Evolutionary conservation across 2,888 invertebrate genomes (phyloP).

Genomic region (Poecilus cupreus): DNA sequence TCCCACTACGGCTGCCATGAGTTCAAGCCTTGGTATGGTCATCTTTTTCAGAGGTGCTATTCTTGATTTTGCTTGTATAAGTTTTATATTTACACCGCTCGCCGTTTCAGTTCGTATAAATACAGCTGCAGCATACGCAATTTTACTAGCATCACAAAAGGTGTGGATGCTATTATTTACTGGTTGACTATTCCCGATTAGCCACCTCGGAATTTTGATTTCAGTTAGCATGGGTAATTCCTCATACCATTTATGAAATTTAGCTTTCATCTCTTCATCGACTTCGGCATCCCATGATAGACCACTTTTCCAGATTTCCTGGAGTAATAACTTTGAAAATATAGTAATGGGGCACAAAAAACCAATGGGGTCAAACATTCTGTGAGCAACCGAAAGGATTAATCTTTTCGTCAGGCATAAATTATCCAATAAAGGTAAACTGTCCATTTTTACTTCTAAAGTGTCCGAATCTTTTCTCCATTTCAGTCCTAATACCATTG

Average conservation of each 20-base stretch:
- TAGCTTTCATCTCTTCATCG: slow-evolving; percentile 57
- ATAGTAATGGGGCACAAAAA: slow-evolving; percentile 61
- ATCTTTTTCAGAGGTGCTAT: slow-evolving; percentile 64
- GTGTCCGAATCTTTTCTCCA: too few relatives aligned
- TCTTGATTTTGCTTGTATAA: slow-evolving; percentile 65
- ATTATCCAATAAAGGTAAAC: not conserved
- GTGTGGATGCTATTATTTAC: slow-evolving; percentile 63
- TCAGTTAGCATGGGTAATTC: slow-evolving; percentile 48
- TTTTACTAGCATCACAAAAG: slow-evolving; percentile 65
- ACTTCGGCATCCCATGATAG: slow-evolving; percentile 52
- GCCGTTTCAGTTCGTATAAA: slow-evolving; percentile 62
- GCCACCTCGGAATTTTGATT: slow-evolving; percentile 62
- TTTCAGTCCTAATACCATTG: not conserved
- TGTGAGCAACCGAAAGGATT: slow-evolving; percentile 60
- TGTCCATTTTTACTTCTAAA: not conserved
- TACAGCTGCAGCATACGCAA: slow-evolving; percentile 64
- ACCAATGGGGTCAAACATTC: slow-evolving; percentile 63
- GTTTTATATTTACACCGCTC: slow-evolving; percentile 61
- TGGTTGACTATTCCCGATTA: too few relatives aligned
- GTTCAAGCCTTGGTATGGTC: slow-evolving; percentile 66
- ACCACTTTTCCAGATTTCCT: slow-evolving; percentile 55
- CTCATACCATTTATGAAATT: slow-evolving; percentile 59
- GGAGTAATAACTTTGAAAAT: slow-evolving; percentile 60
- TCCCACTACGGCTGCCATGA: slow-evolving; percentile 65
- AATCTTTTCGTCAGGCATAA: slow-evolving; percentile 19